A percentile compares a stretch with the other conserved stretches of the same genome.
phyloP scores from a whole-genome alignment of 2,113 vertebrate species.

The Potamarius usumacintae region DNA sequence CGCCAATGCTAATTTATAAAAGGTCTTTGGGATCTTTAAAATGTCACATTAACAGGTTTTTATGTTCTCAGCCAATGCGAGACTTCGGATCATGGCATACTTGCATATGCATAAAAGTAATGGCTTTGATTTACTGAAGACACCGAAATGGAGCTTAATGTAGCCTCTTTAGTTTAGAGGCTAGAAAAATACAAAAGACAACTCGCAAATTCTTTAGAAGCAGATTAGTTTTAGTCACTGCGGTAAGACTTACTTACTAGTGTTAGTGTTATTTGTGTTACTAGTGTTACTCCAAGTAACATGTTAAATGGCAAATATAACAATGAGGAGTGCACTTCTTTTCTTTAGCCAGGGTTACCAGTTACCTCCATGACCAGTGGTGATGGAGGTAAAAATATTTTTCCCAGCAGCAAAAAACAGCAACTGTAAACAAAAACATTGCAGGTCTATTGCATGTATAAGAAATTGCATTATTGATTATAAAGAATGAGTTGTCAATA shows the following conservation, averaged over 20 bases:
- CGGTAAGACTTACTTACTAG: too few species aligned
- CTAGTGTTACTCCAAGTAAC: background rate
- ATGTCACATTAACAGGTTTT: conserved; percentile 24
- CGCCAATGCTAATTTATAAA: background rate
- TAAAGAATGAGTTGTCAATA: background rate
- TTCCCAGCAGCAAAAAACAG: background rate
- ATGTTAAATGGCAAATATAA: background rate
- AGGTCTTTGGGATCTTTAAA: conserved; percentile 18
- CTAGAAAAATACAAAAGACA: background rate
- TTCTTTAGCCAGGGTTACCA: background rate
- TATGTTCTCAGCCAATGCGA: conserved; percentile 5
- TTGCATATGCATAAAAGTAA: conserved; percentile 20
- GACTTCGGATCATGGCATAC: conserved; percentile 24
- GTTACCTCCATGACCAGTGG: background rate
- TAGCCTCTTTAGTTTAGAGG: background rate
- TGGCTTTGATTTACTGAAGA: background rate
- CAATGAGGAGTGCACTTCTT: background rate
- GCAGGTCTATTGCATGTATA: background rate
- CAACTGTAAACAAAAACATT: background rate
- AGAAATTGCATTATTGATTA: background rate
- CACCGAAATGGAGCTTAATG: background rate
- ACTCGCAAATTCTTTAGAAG: too few species aligned
- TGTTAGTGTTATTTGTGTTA: too few species aligned
- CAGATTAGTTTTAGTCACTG: too few species aligned
- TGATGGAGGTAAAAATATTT: conserved; percentile 1